Base-by-base conservation (phyloP, 2,888 invertebrate species). In the Luperina testacea region DNA sequence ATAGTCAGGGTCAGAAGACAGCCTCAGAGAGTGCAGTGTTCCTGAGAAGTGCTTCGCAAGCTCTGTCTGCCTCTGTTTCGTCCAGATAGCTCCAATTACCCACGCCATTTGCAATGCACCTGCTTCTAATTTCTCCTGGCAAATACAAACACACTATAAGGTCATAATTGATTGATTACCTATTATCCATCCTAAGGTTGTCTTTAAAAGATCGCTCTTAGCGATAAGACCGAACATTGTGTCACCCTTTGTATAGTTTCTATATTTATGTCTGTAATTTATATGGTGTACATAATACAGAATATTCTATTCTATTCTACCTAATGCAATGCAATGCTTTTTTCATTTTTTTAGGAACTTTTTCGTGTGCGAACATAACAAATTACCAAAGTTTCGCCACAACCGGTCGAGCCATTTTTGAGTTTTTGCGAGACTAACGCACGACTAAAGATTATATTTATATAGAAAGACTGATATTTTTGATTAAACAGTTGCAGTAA, bases 21-120 rank as follows among this genome's bases (percentile, higher is more conserved):
- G 93, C 45, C 97, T 95, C 70, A 98, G 90, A 0, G 98, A 98
- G 79, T 97, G 95, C 9, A 98, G 92, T 0, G 98, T 96, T 0
- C 97, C 97, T 15, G 97, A 94, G 67, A 98, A 95, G 64, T 98
- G 95, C 94, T 97, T 97, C 0, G 97, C 97, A 0, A 98, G 93
- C 76, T 98, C 97, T 0, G 92, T 89, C 90, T 98, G 98, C 45
- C 98, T 97, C 77, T 97, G 97, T 88, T 97, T 95, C 0, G 98
- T 98, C 95, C 97, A 98, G 20, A 98, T 97, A 0, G 97, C 97
- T 0, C 97, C 97, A 1, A 97, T 97, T 45, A 98, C 97, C 98
- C 98, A 98, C 6, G 97, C 98, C 97, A 98, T 97, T 90, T 98
- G 97, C 32, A 98, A 93, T 0, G 98, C 90, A 5, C 96, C 93